These are phyloP conservation scores for Amazona guildingii DNA, from an alignment of 2,113 vertebrate species.

Conservation along the genomic window DNA sequence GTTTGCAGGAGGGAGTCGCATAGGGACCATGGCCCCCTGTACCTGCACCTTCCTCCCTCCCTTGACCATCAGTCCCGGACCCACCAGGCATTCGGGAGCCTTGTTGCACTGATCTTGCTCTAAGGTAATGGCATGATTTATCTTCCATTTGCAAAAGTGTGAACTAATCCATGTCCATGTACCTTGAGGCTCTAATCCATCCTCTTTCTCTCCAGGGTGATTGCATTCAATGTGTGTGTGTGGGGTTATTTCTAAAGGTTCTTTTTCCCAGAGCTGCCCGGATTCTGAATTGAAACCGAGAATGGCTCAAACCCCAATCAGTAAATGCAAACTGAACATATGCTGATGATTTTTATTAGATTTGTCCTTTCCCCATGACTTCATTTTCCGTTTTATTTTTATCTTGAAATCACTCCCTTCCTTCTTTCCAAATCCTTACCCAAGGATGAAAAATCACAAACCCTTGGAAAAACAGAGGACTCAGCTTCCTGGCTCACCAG, in stretches of 20 bases:
- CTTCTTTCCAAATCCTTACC: not conserved
- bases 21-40: rapidly evolving
- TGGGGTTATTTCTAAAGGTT: not conserved
- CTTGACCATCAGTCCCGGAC: rapidly evolving
- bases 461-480: not conserved
- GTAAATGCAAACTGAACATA: not conserved
- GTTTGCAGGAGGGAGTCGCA: not conserved
- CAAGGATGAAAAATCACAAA: not conserved
- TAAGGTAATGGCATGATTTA: not conserved
- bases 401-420: not conserved
- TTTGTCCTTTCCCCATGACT: not conserved
- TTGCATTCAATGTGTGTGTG: not conserved
- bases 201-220: not conserved
- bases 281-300: not conserved
- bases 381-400: not conserved
- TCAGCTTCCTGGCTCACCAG: not conserved
- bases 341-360: not conserved
- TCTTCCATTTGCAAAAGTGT: not conserved
- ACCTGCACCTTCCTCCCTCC: not conserved
- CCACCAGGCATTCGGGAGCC: rapidly evolving
- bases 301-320: not conserved
- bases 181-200: not conserved
- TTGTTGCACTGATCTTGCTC: not conserved
- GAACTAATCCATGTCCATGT: not conserved
- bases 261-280: not conserved